Evolutionary conservation across 2,797 vertebrate species (phyloP).

Genomic region (Zalophus californianus): DNA sequence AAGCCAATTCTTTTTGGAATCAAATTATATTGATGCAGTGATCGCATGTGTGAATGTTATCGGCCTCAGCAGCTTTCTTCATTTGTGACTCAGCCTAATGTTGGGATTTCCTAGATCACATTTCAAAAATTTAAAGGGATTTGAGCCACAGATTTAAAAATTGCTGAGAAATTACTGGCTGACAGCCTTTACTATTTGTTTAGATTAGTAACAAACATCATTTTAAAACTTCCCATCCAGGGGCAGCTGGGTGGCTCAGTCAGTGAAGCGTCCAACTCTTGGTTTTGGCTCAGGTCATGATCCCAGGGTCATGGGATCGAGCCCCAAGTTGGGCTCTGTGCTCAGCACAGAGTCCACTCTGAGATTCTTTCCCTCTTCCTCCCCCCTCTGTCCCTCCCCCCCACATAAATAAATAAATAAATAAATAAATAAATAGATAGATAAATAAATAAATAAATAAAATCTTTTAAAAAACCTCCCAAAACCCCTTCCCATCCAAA

Average conservation of each 20-base stretch:
- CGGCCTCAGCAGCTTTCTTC: not conserved
- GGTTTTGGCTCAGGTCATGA: not conserved
- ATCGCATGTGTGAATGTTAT: constrained; percentile 37
- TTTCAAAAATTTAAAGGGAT: not conserved
- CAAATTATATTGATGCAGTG: not conserved
- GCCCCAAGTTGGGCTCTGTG: not conserved
- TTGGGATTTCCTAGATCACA: constrained; percentile 38
- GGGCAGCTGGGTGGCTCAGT: not conserved
- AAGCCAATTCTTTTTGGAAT: constrained; percentile 10
- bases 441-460: not conserved
- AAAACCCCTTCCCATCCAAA: not conserved
- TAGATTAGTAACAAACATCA: not conserved
- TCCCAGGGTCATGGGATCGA: not conserved
- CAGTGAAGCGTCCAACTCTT: not conserved
- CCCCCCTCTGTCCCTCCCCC: not conserved
- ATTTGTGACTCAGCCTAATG: not conserved
- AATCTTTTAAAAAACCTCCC: not conserved
- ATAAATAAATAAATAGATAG: not conserved
- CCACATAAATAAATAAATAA: not conserved
- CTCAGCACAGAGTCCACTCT: not conserved
- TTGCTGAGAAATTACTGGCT: not conserved
- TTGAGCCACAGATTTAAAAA: not conserved
- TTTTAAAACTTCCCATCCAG: not conserved
- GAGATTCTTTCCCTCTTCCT: not conserved
- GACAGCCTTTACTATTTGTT: not conserved